Evolutionary conservation across 2,113 vertebrate genomes (phyloP), one percentile per base, ranked within the genome.

Genomic region (Pongo pygmaeus): DNA sequence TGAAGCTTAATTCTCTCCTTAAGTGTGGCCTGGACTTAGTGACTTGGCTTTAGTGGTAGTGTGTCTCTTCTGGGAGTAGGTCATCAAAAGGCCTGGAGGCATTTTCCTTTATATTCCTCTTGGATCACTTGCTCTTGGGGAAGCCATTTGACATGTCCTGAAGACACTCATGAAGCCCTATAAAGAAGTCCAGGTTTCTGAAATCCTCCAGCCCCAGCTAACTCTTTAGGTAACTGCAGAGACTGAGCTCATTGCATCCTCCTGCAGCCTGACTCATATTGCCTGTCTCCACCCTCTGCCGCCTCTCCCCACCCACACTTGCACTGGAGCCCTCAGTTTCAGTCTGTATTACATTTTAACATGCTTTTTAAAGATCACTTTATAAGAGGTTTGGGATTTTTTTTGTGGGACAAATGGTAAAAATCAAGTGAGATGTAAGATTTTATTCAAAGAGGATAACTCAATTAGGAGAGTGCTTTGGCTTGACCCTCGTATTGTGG

Each of bases 401-500:
- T 50, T 40, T 32, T 64, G 20, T 74, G 83, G 40, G 61, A 52
- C 27, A 72, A 61, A 25, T 50, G 57, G 77, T 43, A 88, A 83
- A 94, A 84, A 64, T 94, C 30, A 75, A 64, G 14, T 88, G n/a
- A 67, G 32, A 38, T 32, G 46, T 25, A 55, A 38, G 8, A 43
- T 95, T 86, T 80, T 72, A 86, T 72, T 81, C 17, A 67, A 32
- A 59, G 64, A 43, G 11, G 43, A 55, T 83, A 94, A 74, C 17
- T 83, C 55, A 38, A 2, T 59, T 43, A 92, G 75, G 74, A 70
- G 27, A 86, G 70, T 38, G 30, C 46, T 88, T 57, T 67, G 27
- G 69, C 81, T 75, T 81, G 64, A 70, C 38, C 22, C 35, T 52
- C 46, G 35, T 70, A 14, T 69, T 69, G n/a, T 3, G 11, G 32